Percentiles rank a stretch among this genome's conserved stretches.
phyloP scores from a whole-genome alignment of 1,140 invertebrate genomes.

The Heliconius hewitsoni region DNA sequence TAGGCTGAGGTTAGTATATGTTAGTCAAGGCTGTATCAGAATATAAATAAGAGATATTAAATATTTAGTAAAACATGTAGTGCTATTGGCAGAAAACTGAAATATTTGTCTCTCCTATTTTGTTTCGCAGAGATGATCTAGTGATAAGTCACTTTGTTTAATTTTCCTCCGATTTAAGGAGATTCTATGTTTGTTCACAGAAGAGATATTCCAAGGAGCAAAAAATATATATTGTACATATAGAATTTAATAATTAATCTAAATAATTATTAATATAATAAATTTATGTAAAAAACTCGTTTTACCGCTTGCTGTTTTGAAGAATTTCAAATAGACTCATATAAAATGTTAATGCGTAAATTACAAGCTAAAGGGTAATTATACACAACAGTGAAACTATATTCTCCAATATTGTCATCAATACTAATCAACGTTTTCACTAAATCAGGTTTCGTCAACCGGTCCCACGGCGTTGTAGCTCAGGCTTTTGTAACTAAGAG shows the following conservation, averaged over 20 bases:
- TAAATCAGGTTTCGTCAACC: slow-evolving; percentile 9
- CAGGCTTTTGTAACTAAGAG: background rate
- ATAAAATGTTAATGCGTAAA: background rate
- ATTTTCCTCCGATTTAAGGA: too few species aligned
- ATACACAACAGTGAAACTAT: slow-evolving; percentile 1
- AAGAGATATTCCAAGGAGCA: too few species aligned
- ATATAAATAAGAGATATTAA: background rate
- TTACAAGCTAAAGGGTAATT: background rate
- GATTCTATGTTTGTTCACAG: too few species aligned
- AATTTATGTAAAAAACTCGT: too few species aligned
- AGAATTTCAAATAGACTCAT: background rate
- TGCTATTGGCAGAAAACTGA: too few species aligned
- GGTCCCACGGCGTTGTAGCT: background rate
- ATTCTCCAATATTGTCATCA: background rate
- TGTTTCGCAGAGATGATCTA: too few species aligned
- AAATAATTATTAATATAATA: too few species aligned
- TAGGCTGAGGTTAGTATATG: slow-evolving; percentile 25
- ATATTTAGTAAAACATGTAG: background rate
- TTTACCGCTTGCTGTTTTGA: too few species aligned
- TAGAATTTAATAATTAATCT: too few species aligned
- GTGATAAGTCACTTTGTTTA: too few species aligned
- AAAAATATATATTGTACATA: too few species aligned
- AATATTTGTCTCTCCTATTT: too few species aligned
- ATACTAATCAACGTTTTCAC: background rate
- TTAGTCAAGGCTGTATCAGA: background rate